Base-by-base conservation (phyloP, 37 sponge, comb jelly and placozoan genomes). In the Chondrilla cf. caribensis region DNA sequence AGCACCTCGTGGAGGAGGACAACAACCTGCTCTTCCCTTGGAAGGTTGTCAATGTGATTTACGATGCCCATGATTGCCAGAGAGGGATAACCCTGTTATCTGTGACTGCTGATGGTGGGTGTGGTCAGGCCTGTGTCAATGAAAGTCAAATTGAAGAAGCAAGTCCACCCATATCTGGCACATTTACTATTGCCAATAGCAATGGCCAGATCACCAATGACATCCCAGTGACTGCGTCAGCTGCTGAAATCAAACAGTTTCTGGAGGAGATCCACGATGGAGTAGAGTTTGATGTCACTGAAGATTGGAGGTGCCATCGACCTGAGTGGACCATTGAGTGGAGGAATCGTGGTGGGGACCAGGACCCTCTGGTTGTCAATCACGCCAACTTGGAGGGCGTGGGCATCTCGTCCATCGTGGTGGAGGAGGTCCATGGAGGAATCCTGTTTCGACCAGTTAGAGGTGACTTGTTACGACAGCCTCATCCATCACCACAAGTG, bases 391-490 rank as follows among this genome's bases (percentile, higher is more conserved):
- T 90, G 11, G 42, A 17, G 8, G 82, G 84, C 9, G n/a, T n/a
- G n/a, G n/a, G n/a, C n/a, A 58, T 67, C 2, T 59, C 67, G 11
- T 58, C 87, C 25, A 32, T n/a, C 19, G 86, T 88, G 51, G 29
- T 17, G 38, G 28, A 41, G 15, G 15, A 70, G 35, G 54, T 77
- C 3, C 78, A 90, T 81, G 92, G 95, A 21, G 89, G 90, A 0
- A 80, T 87, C n/a, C 86, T 81, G 78, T 54, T 95, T 2, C 33
- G 93, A 31, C 90, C 89, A 68, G 25, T 95, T 0, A 55, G 90
- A 39, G 93, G 87, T 25, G 95, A 95, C 59, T 91, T 95, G 90
- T 79, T 95, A 9, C 80, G 95, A 25, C 62, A 80, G 22, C 87
- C 92, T 26, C 31, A 89, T 26, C 11, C 19, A 35, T 25, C 44